Percentiles rank a stretch among this genome's conserved stretches.
phyloP scores from a whole-genome alignment of 2,888 invertebrate genomes.

The Erynnis tages region DNA sequence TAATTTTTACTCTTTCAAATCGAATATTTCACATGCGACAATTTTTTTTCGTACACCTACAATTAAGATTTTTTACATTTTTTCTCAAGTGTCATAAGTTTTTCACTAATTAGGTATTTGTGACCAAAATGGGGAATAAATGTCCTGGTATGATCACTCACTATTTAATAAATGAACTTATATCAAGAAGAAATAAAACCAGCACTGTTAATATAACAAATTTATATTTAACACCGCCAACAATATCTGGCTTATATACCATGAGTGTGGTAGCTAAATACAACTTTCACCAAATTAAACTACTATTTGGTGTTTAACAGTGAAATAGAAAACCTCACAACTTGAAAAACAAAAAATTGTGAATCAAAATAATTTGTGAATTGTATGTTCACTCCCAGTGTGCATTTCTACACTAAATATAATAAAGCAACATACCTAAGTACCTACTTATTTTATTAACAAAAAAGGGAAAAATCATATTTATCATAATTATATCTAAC shows the following conservation, averaged over 20 bases:
- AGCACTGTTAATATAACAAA: conserved; percentile 66
- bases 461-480: no score
- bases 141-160: no score
- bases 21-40: no score
- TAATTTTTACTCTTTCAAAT: no score
- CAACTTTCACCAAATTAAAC: conserved; percentile 48
- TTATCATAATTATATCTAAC: no score
- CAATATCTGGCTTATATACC: conserved; percentile 56
- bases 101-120: no score
- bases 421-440: background rate
- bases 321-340: conserved; percentile 21
- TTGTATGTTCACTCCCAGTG: conserved; percentile 1
- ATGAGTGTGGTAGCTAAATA: conserved; percentile 45
- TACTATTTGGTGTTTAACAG: conserved; percentile 54
- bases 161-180: background rate
- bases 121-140: no score
- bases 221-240: conserved; percentile 54
- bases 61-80: no score
- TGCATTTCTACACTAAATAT: background rate
- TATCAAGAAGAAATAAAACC: conserved; percentile 40
- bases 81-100: no score
- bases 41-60: no score
- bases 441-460: no score
- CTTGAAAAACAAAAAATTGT: background rate
- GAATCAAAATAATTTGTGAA: background rate